A percentile compares a stretch with the other conserved stretches of the same genome.
Evolutionary conservation across 1,140 invertebrate species (phyloP).

Genomic region (Drosophila malerkotliana): DNA sequence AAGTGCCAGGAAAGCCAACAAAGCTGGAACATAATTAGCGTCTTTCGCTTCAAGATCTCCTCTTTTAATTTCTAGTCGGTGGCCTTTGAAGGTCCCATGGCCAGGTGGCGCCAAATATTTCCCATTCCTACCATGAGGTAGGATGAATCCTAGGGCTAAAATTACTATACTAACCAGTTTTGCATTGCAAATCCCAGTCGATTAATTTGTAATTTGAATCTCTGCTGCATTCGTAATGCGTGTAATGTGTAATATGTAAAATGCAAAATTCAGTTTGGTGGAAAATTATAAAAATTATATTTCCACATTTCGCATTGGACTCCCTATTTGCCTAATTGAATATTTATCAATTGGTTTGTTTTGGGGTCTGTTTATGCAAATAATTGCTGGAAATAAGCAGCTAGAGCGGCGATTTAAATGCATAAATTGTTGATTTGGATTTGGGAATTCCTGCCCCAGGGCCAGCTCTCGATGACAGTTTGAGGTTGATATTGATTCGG

Average conservation of each 20-base stretch:
- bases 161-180: constrained; percentile 24
- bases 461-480: constrained; percentile 37
- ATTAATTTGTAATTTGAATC: constrained; percentile 75
- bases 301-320: constrained; percentile 26
- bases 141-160: constrained; percentile 5
- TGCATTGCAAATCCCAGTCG: constrained; percentile 50
- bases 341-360: constrained; percentile 70
- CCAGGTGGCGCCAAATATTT: constrained; percentile 48
- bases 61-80: constrained; percentile 9
- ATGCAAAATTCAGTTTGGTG: constrained; percentile 35
- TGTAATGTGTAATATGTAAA: constrained; percentile 29
- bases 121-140: no score
- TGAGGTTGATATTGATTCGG: constrained; percentile 11
- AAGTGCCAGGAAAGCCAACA: constrained; percentile 61
- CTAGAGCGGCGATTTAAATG: constrained; percentile 52
- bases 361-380: constrained; percentile 59
- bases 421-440: constrained; percentile 40
- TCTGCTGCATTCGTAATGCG: constrained; percentile 19
- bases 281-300: constrained; percentile 58
- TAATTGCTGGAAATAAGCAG: constrained; percentile 58
- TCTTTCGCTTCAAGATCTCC: constrained; percentile 37
- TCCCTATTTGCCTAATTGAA: constrained; percentile 62
- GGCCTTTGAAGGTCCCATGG: constrained; percentile 41
- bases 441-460: constrained; percentile 5
- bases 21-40: constrained; percentile 66